phyloP scores from a whole-genome alignment of 1,140 invertebrate genomes.

The Sitophilus oryzae region DNA sequence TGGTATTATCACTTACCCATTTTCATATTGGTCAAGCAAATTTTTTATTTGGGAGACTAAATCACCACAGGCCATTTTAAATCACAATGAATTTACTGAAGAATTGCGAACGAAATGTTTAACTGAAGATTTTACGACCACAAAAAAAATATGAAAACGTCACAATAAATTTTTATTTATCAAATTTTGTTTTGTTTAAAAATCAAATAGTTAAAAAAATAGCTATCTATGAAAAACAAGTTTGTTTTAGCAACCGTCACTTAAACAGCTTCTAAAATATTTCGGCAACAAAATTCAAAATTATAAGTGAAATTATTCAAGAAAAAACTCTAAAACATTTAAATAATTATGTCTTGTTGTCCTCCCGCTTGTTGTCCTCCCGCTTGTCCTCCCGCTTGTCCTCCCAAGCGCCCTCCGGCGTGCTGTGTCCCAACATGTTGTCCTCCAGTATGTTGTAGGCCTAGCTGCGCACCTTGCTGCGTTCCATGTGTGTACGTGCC shows the following conservation, averaged over 20 bases:
- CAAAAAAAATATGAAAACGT: slow-evolving; percentile 16
- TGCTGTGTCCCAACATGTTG: slow-evolving; percentile 10
- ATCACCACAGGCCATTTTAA: slow-evolving; percentile 20
- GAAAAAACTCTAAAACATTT: slow-evolving; percentile 3
- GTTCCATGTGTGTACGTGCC: slow-evolving; percentile 12
- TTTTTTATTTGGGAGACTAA: slow-evolving; percentile 26
- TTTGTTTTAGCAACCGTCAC: slow-evolving; percentile 10
- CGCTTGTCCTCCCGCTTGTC: slow-evolving; percentile 16
- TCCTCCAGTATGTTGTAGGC: slow-evolving; percentile 25
- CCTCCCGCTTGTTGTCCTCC: slow-evolving; percentile 20
- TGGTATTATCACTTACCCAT: slow-evolving; percentile 24
- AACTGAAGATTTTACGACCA: slow-evolving; percentile 12
- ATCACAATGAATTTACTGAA: slow-evolving; percentile 17
- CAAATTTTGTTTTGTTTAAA: slow-evolving; percentile 12
- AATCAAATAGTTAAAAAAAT: not conserved
- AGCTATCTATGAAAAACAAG: not conserved
- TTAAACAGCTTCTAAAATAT: not conserved
- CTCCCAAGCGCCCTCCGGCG: slow-evolving; percentile 1
- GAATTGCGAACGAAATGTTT: slow-evolving; percentile 6
- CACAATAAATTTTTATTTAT: slow-evolving; percentile 19
- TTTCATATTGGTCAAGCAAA: slow-evolving; percentile 27
- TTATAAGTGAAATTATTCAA: slow-evolving; percentile 16
- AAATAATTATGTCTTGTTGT: slow-evolving; percentile 28
- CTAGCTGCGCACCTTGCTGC: slow-evolving; percentile 25
- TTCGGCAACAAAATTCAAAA: slow-evolving; percentile 13